phyloP scores from a whole-genome alignment of 2,888 invertebrate species.

The Cremastinae sp. region DNA sequence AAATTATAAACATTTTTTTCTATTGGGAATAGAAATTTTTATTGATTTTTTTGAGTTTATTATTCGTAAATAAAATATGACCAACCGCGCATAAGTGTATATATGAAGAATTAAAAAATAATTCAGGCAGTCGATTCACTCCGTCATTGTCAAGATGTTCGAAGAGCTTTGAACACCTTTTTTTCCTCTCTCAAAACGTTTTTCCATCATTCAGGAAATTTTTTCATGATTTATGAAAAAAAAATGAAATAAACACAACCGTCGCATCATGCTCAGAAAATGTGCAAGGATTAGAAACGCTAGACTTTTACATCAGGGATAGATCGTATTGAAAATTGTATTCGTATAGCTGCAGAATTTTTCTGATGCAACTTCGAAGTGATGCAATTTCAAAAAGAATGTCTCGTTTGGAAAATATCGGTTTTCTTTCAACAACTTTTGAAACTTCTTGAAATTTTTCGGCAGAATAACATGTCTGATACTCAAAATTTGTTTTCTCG shows the following conservation, averaged over 20 bases:
- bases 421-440: no score
- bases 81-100: slow-evolving; percentile 30
- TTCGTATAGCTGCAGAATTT: no score
- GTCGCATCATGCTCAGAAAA: slow-evolving; percentile 41
- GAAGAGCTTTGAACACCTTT: slow-evolving; percentile 33
- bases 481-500: no score
- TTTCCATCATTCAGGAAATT: slow-evolving; percentile 18
- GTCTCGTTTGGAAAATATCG: no score
- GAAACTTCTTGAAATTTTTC: no score
- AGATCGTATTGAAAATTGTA: no score
- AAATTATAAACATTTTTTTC: no score
- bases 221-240: slow-evolving; percentile 34
- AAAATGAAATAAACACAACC: slow-evolving; percentile 20
- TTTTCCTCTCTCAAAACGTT: slow-evolving; percentile 21
- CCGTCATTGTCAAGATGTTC: slow-evolving; percentile 63
- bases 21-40: no score
- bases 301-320: slow-evolving; percentile 11
- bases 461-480: no score
- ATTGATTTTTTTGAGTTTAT: no score
- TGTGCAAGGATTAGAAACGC: slow-evolving; percentile 32
- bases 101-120: slow-evolving; percentile 44
- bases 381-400: no score
- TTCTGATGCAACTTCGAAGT: no score
- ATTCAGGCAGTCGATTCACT: slow-evolving; percentile 64
- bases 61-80: neutral